These are phyloP conservation scores for Spodoptera frugiperda DNA, from an alignment of 1,140 invertebrate genomes.

Conservation along the genomic window DNA sequence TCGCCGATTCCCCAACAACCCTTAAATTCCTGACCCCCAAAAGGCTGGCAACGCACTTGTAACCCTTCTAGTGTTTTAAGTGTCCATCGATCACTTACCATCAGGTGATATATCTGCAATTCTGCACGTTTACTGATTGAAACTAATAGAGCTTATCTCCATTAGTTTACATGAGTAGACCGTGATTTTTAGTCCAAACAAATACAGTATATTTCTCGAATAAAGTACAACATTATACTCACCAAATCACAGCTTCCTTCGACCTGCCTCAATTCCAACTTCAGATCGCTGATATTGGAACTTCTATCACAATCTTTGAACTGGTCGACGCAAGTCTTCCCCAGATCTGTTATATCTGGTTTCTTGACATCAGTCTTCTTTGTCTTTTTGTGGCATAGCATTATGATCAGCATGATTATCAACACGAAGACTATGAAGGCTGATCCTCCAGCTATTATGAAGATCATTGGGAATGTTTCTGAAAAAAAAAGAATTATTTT, in stretches of 20 bases:
- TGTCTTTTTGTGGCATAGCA: conserved; percentile 73
- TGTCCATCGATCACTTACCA: no score
- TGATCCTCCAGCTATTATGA: conserved; percentile 65
- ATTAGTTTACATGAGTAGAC: no score
- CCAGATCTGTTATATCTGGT: conserved; percentile 73
- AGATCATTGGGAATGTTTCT: conserved; percentile 71
- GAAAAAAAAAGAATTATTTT: conserved; percentile 46
- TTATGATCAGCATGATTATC: conserved; percentile 71
- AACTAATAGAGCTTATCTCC: no score
- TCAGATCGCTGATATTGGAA: conserved; percentile 79
- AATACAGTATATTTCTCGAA: no score
- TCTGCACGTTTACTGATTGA: no score
- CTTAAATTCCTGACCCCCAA: no score
- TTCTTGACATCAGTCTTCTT: conserved; percentile 73
- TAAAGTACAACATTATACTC: conserved; percentile 47
- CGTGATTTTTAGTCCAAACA: no score
- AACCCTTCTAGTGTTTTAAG: no score
- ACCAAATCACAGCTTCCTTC: conserved; percentile 80
- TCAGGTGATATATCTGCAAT: no score
- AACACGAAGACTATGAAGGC: conserved; percentile 65
- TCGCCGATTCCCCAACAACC: no score
- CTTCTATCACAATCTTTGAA: conserved; percentile 76
- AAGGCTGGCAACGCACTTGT: no score
- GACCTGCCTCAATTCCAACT: conserved; percentile 75
- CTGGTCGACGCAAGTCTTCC: conserved; percentile 67